phyloP scores from a whole-genome alignment of 1,140 invertebrate species.

The Propsilocerus akamusi region DNA sequence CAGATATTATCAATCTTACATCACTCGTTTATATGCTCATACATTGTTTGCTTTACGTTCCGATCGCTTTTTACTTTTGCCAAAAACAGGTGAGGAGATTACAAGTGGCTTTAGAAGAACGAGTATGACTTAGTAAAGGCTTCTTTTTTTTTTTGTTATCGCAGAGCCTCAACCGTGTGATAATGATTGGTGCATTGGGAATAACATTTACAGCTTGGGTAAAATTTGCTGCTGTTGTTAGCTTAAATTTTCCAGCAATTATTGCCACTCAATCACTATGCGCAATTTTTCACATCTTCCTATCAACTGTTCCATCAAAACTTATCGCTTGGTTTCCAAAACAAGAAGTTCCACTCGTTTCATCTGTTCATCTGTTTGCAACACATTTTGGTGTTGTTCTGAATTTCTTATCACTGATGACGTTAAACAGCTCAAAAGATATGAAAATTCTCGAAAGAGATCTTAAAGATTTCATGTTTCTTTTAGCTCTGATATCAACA shows the following conservation, averaged over 20 bases:
- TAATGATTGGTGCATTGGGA: not conserved
- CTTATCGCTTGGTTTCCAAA: not conserved
- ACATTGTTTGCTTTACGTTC: not conserved
- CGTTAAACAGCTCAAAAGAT: not conserved
- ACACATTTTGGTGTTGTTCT: not conserved
- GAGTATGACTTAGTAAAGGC: not conserved
- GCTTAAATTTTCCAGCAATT: not conserved
- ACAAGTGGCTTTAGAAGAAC: no score
- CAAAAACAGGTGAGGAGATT: not conserved
- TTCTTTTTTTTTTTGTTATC: not conserved
- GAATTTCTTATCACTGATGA: not conserved
- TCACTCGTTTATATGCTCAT: not conserved
- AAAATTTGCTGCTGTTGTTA: not conserved
- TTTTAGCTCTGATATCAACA: not conserved
- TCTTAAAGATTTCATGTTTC: not conserved
- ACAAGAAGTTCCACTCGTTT: not conserved
- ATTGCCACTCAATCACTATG: not conserved
- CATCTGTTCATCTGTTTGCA: not conserved
- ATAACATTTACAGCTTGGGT: not conserved
- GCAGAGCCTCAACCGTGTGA: not conserved
- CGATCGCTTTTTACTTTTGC: not conserved
- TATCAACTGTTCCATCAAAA: not conserved
- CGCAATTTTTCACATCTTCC: not conserved
- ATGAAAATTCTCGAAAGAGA: not conserved
- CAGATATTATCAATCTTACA: not conserved